These are phyloP conservation scores for Masnerella sp. DNA, from an alignment of 2,888 invertebrate genomes.

Conservation along the genomic window DNA sequence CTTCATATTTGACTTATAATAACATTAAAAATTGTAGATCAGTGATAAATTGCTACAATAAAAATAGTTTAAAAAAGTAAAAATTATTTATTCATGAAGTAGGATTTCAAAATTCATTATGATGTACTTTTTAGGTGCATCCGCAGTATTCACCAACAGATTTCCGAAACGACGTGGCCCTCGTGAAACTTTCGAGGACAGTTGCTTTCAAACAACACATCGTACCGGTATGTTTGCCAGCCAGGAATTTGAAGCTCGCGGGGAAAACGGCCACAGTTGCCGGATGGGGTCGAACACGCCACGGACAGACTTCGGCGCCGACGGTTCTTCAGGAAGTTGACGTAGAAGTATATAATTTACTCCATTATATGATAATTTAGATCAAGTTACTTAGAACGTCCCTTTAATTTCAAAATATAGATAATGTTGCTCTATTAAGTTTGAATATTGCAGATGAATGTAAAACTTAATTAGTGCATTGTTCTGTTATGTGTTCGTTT, in stretches of 20 bases:
- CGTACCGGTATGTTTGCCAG: constrained; percentile 93
- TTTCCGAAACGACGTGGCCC: constrained; percentile 93
- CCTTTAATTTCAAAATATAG: no score
- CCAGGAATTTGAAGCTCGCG: constrained; percentile 86
- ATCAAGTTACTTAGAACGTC: constrained; percentile 4
- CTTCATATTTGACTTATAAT: no score
- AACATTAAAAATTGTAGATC: no score
- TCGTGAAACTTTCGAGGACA: constrained; percentile 88
- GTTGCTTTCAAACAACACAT: constrained; percentile 95
- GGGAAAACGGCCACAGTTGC: constrained; percentile 95
- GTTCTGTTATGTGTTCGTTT: no score
- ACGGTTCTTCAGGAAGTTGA: constrained; percentile 91
- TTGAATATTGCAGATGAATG: no score
- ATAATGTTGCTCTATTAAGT: no score
- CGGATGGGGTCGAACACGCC: constrained; percentile 94
- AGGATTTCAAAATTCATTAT: neutral
- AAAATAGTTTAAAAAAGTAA: neutral
- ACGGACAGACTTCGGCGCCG: constrained; percentile 92
- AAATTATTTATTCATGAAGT: no score
- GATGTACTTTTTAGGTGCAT: constrained; percentile 80
- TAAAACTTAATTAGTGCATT: no score
- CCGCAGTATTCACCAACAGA: constrained; percentile 94
- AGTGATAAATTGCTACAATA: constrained; percentile 1
- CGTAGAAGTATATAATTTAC: constrained; percentile 80
- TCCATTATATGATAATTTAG: neutral